phyloP scores from a whole-genome alignment of 2,797 vertebrate species.

The Hybognathus amarus region DNA sequence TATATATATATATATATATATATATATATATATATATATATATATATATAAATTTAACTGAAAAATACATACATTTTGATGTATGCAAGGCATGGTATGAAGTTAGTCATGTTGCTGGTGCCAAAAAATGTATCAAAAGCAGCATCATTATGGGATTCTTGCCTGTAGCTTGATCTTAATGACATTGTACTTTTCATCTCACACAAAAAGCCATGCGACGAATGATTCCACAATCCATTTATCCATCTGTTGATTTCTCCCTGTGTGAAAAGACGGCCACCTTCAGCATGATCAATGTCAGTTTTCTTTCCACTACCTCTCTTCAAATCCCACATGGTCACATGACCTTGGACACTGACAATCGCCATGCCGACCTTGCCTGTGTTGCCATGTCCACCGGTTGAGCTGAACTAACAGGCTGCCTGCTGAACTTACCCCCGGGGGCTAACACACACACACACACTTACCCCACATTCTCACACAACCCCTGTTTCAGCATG shows the following conservation, averaged over 20 bases:
- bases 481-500: conserved; percentile 66
- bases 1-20: not conserved
- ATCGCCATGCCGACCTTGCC: conserved; percentile 74
- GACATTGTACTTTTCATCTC: conserved; percentile 19
- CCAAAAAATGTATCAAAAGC: conserved; percentile 60
- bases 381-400: conserved; percentile 68
- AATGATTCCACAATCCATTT: conserved; percentile 38
- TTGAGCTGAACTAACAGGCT: conserved; percentile 77
- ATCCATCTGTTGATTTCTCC: conserved; percentile 37
- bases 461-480: conserved; percentile 52
- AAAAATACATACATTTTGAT: not conserved
- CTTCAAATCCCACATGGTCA: conserved; percentile 74
- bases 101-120: conserved; percentile 46
- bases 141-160: conserved; percentile 54
- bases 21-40: no score
- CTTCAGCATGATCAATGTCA: conserved; percentile 74
- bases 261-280: conserved; percentile 51
- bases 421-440: conserved; percentile 63
- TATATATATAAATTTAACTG: not conserved
- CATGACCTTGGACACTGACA: conserved; percentile 71
- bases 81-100: not conserved
- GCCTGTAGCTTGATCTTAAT: conserved; percentile 33
- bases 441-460: conserved; percentile 36
- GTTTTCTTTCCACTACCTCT: conserved; percentile 69
- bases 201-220: conserved; percentile 27